Evolutionary conservation across 2,113 vertebrate genomes (phyloP).

Genomic region (Zeus faber): DNA sequence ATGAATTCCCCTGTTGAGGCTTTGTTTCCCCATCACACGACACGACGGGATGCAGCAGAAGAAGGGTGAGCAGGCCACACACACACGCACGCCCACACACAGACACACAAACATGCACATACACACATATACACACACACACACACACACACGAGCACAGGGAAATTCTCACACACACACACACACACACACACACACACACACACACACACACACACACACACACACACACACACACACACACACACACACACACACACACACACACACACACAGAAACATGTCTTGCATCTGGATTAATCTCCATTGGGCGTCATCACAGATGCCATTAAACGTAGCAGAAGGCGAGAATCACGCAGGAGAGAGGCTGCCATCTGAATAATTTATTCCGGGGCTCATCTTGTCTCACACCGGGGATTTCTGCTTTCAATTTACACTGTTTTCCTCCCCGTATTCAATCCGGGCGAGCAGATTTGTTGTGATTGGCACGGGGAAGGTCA

Average conservation of each 20-base stretch:
- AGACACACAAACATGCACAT: neutral
- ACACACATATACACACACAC: neutral
- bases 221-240: conserved; percentile 17
- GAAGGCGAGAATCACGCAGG: conserved; percentile 69
- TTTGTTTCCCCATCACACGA: conserved; percentile 67
- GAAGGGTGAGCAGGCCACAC: conserved; percentile 50
- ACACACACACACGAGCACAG: conserved; percentile 2
- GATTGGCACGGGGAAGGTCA: conserved; percentile 69
- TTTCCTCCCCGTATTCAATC: conserved; percentile 63
- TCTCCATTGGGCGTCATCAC: conserved; percentile 71
- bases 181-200: neutral
- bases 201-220: conserved; percentile 1
- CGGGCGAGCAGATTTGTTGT: conserved; percentile 59
- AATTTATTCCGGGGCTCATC: conserved; percentile 73
- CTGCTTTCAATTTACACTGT: conserved; percentile 67
- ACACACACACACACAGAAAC: conserved; percentile 21
- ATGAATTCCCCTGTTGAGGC: conserved; percentile 68
- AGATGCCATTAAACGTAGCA: conserved; percentile 74
- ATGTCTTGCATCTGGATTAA: conserved; percentile 72
- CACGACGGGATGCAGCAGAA: conserved; percentile 59
- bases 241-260: conserved; percentile 11
- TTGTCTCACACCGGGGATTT: conserved; percentile 67
- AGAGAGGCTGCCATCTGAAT: conserved; percentile 71
- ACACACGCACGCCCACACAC: conserved; percentile 19
- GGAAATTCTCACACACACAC: neutral